Base-by-base conservation (phyloP, 1,140 invertebrate species). In the Adoxophyes honmai region DNA sequence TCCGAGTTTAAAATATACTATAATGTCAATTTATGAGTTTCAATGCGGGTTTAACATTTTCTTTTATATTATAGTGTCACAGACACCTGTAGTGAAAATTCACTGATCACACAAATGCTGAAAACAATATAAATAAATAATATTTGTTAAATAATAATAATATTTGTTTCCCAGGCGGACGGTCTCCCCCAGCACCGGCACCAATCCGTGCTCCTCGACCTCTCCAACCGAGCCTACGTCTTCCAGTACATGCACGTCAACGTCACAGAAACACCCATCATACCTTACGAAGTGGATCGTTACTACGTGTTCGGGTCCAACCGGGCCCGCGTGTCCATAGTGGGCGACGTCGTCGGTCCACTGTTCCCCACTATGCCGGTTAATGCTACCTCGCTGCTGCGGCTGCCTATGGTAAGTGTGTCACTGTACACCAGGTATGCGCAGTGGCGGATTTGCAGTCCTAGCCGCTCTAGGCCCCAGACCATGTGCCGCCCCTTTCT, bases 251-350 rank as follows among this genome's bases (percentile, higher is more conserved):
- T 99, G 92, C 97, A 99, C 84, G 95, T 99, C 0, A 97, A 97
- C 76, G 93, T 98, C 3, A 98, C 97, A 0, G 96, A 97, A 77
- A 95, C 94, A 0, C 97, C 97, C 0, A 92, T 97, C 55, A 96
- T 98, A 55, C 95, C 97, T 0, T 97, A 98, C 71, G 94, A 96
- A 59, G 85, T 82, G 55, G 78, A 86, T 73, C 93, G 97, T 64
- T 96, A 97, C 78, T 99, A 98, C 81, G 94, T 99, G n/a, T 98
- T 95, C 74, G 97, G 97, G 0, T 99, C 97, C 0, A 98, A 98
- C 73, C 92, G 91, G 65, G 97, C 96, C 6, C 91, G 91, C 7
- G 91, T 99, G n/a, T 95, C 95, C 1, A 85, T 99, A 0, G 96
- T 98, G 8, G 98, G 98, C 9, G 98, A 99, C 86, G 96, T 99